These are phyloP conservation scores for Herpetotheres cachinnans DNA, from an alignment of 2,113 vertebrate species.

Conservation along the genomic window DNA sequence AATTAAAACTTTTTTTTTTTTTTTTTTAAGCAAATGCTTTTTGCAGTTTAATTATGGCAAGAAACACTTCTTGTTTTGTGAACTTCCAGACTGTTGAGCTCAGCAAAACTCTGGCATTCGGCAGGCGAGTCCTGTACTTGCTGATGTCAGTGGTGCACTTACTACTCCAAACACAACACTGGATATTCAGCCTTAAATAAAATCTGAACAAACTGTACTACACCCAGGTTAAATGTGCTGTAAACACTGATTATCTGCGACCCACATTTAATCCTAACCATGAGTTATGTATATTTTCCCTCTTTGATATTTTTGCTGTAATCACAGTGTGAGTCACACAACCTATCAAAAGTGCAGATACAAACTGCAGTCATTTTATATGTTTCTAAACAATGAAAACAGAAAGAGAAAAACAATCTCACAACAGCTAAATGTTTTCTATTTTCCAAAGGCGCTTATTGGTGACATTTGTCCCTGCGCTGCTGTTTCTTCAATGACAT, in stretches of 20 bases:
- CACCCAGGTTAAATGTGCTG: slow-evolving; percentile 49
- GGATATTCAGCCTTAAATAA: slow-evolving; percentile 30
- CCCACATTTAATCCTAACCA: slow-evolving; percentile 53
- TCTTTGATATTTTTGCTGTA: slow-evolving; percentile 45
- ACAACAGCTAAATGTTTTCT: slow-evolving; percentile 57
- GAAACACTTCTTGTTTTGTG: slow-evolving; percentile 32
- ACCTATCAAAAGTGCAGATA: slow-evolving; percentile 64
- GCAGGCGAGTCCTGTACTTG: slow-evolving; percentile 1
- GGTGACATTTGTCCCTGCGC: slow-evolving; percentile 64
- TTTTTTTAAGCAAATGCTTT: slow-evolving; percentile 35
- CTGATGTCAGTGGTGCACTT: slow-evolving; percentile 19
- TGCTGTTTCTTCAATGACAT: slow-evolving; percentile 67
- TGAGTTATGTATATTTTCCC: slow-evolving; percentile 61
- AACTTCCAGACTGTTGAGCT: slow-evolving; percentile 44
- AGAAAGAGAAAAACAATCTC: slow-evolving; percentile 47
- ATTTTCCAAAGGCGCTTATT: slow-evolving; percentile 68
- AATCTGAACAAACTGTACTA: slow-evolving; percentile 42
- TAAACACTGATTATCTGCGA: slow-evolving; percentile 57
- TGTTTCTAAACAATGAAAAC: slow-evolving; percentile 58
- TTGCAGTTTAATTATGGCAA: slow-evolving; percentile 43
- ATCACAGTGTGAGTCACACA: slow-evolving; percentile 61
- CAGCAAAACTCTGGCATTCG: slow-evolving; percentile 39
- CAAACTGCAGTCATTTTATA: background rate
- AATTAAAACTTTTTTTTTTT: slow-evolving; percentile 55
- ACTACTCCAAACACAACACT: slow-evolving; percentile 17